A percentile compares a stretch with the other conserved stretches of the same genome.
These are phyloP conservation scores for Stegodyphus mimosarum DNA, from an alignment of 1,140 invertebrate species.

Conservation along the genomic window DNA sequence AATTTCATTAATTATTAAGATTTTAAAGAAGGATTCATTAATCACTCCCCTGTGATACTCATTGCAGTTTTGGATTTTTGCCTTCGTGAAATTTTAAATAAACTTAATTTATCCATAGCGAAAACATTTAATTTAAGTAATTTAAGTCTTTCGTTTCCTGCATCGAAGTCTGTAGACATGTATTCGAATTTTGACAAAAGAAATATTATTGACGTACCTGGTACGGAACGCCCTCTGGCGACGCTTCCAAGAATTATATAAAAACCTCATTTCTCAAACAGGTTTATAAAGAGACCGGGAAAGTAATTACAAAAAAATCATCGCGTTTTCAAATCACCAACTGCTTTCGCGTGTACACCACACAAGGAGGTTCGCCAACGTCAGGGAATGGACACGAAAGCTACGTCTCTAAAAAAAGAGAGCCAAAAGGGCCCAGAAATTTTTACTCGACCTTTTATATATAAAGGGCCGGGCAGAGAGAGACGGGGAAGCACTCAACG, in stretches of 20 bases:
- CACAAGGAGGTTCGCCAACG: not conserved
- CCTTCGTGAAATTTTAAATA: no score
- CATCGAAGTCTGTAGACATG: no score
- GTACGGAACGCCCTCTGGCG: constrained; percentile 16
- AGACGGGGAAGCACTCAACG: constrained; percentile 39
- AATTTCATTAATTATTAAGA: no score
- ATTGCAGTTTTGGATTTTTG: no score
- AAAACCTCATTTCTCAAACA: not conserved
- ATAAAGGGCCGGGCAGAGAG: not conserved
- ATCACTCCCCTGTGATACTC: no score
- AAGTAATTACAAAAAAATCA: not conserved
- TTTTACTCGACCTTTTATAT: constrained; percentile 31
- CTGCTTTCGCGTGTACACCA: not conserved
- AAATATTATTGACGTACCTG: constrained; percentile 21
- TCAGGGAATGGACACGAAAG: no score
- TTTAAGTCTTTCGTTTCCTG: no score
- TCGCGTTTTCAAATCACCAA: not conserved
- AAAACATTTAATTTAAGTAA: no score
- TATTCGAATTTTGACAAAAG: not conserved
- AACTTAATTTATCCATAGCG: no score
- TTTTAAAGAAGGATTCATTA: no score
- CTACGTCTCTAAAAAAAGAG: no score
- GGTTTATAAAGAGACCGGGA: no score
- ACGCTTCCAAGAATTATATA: not conserved
- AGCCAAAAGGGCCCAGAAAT: not conserved